Evolutionary conservation across 2,888 invertebrate genomes (phyloP), one percentile per base, ranked within the genome.

Genomic region (Venusia cambrica): DNA sequence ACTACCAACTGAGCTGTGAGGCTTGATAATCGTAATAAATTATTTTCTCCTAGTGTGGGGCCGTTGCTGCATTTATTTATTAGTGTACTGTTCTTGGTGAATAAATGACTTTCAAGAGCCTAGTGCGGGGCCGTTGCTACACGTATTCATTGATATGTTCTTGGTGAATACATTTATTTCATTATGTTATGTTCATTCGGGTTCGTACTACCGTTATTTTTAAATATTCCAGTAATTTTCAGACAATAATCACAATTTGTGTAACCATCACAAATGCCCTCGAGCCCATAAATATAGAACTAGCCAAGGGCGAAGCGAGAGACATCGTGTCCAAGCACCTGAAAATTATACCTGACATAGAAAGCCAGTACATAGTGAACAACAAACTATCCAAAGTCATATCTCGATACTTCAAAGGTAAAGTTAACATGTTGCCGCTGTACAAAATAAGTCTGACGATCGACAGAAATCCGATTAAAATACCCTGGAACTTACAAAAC

Each of bases 401-500:
- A 45, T 59, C 73, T 1, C 61, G 53, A 11, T 68, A 67, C 33
- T 77, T 74, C 34, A 57, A 73, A 5, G 71, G 70, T 1, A 78
- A 73, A 53, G 49, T 84, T 12, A 72, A 64, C 11, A 60, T 68
- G 0, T 68, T 83, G 9, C 84, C 83, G 1, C 39, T 84, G n/a
- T 83, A 66, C 46, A 75, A 66, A 51, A 60, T 84, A 29, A 73
- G 62, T 36, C 46, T 83, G 12, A 76, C 71, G 45, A 67, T 84
- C 19, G 80, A 83, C 42, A 62, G 71, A 10, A 73, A 59, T 4
- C 79, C 81, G 0, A 69, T 84, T 1, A 73, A 70, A 56, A 79
- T 84, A 41, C 84, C 84, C 0, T 84, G 84, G 84, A 65, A 62
- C 17, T 16, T 75, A 7, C 57, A 50, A 4, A 50, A n/a, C n/a